Evolutionary conservation across 2,797 vertebrate genomes (phyloP), one percentile per base, ranked within the genome.

Genomic region (Distichodus sexfasciatus): DNA sequence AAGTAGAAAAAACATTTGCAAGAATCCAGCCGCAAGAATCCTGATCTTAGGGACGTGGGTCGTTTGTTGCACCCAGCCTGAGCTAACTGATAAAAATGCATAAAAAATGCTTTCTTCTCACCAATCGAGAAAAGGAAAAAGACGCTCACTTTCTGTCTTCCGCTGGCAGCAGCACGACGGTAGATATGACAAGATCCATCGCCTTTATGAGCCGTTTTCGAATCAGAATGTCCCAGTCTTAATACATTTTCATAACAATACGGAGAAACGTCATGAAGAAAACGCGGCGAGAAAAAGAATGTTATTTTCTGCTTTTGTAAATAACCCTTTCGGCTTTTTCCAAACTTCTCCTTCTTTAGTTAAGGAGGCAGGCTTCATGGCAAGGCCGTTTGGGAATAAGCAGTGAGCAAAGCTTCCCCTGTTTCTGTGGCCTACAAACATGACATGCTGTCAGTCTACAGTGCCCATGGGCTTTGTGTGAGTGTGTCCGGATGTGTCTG

Each of bases 401-500:
- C 62, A 58, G 54, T 31, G 35, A 59, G 54, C 35, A 55, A 66
- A 70, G 48, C 59, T 46, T 40, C 55, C 14, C 8, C 21, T 46
- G 58, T 50, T 66, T 48, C 19, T 19, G 47, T 46, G 46, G 61
- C n/a, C n/a, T 41, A 26, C n/a, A 66, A 65, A 65, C 55, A 59
- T 67, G 31, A 53, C 51, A 44, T 66, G 28, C 62, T 63, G 50
- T 63, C 60, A 71, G 19, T 67, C 36, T 23, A 8, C 29, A 40
- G 40, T 59, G 36, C 63, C 64, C 33, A 7, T 41, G 63, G 66
- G 62, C 51, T 61, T 75, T 55, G 48, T 65, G 71, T 59, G 63
- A 72, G 60, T 28, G 62, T 79, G 75, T 55, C 76, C 55, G 36
- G 70, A 57, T 65, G 43, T 35, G 40, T 81, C 63, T 73, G 69